Base-by-base conservation (phyloP, 2,888 invertebrate genomes). In the Lasioglossum figueresi region DNA sequence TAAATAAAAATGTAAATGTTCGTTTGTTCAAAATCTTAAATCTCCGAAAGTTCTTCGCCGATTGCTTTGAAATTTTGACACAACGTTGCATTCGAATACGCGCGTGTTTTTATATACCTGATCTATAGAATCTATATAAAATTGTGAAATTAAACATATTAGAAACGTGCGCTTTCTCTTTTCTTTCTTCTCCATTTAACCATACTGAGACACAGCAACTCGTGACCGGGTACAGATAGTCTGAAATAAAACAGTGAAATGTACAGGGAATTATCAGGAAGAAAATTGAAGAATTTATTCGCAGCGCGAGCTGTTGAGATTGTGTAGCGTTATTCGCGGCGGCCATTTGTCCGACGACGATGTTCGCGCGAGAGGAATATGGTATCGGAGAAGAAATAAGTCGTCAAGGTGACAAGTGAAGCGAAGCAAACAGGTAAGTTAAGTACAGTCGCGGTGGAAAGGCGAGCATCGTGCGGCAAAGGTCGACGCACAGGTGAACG, bases 401-500 rank as follows among this genome's bases (percentile, higher is more conserved):
- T 63, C 45, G 73, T 48, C 63, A 16, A 56, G n/a, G 63, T 27
- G 66, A 48, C 16, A 31, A 68, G 48, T 16, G 45, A 31, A 43
- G 23, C 70, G 77, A n/a, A 27, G 70, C 70, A 27, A 40, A 45
- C 77, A 43, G 70, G 40, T 63, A 63, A 63, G 31, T 52, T 16
- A 31, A 63, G 31, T 52, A 56, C 14, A 52, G 37, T 10, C 70
- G 52, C 10, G 3, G 14, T 16, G 40, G 40, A 27, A 45, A 70
- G 34, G 40, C 34, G 34, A 27, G 31, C 43, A 16, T 19, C 14
- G 10, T 10, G 66, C 66, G 5, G 48, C 14, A 74, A 74, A 79
- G 79, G 71, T 81, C 63, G 71, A 27, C 56, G 59, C 66, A 56
- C 43, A 76, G 56, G 81, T 40, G 48, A 79, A 77, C 43, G 56